phyloP scores from a whole-genome alignment of 2,113 vertebrate genomes.

The Callipepla squamata region DNA sequence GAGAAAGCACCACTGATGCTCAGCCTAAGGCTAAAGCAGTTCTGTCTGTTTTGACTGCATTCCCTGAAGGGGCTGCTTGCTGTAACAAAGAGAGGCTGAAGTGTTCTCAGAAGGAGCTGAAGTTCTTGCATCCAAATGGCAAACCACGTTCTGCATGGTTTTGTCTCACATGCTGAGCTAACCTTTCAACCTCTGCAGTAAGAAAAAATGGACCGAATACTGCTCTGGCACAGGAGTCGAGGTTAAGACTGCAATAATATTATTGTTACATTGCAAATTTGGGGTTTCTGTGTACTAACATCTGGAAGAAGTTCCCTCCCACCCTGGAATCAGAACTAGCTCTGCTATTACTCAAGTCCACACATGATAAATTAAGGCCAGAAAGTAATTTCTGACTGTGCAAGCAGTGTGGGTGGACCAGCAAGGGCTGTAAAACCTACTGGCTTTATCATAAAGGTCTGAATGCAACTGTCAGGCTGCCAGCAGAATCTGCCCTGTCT shows the following conservation, averaged over 20 bases:
- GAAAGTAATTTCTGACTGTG: background rate
- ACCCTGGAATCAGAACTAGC: background rate
- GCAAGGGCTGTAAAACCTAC: background rate
- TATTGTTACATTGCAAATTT: background rate
- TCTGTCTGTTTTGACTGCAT: background rate
- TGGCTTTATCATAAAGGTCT: slow-evolving; percentile 1
- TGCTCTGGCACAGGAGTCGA: background rate
- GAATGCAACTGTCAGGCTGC: background rate
- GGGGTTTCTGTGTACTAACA: background rate
- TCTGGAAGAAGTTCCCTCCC: slow-evolving; percentile 28
- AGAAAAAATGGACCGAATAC: background rate
- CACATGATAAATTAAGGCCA: slow-evolving; percentile 1
- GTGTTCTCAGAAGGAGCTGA: background rate
- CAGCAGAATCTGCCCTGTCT: slow-evolving; percentile 12
- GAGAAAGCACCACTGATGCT: background rate
- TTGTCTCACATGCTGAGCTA: background rate
- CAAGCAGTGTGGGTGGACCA: slow-evolving; percentile 35
- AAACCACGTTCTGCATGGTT: background rate
- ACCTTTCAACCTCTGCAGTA: background rate
- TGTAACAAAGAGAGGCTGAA: background rate
- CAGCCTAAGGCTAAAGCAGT: background rate
- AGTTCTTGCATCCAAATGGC: background rate
- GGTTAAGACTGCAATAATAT: background rate
- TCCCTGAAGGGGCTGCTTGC: background rate
- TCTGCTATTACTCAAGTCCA: slow-evolving; percentile 28